Evolutionary conservation across 2,888 invertebrate species (phyloP).

Genomic region (Limnephilus marmoratus): DNA sequence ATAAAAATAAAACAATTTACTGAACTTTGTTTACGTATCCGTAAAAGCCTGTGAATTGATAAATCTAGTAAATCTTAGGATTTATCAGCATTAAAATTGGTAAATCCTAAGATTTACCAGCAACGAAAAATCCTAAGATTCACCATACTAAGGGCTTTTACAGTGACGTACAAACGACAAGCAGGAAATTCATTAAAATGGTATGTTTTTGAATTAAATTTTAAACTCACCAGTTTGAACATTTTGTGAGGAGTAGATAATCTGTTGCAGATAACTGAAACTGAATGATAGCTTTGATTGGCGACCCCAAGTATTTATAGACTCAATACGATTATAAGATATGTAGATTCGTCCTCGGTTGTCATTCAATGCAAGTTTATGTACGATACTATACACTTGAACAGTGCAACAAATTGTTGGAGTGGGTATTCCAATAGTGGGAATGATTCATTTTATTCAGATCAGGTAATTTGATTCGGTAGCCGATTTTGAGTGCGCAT

Average conservation of each 20-base stretch:
- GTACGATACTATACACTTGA: neutral
- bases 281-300: constrained; percentile 58
- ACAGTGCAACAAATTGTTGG: neutral
- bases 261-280: constrained; percentile 53
- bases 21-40: too few species aligned
- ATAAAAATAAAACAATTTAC: too few species aligned
- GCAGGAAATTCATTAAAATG: too few species aligned
- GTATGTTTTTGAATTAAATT: neutral
- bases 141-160: too few species aligned
- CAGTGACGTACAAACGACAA: too few species aligned
- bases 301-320: constrained; percentile 53
- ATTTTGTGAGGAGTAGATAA: constrained; percentile 51
- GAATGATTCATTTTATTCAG: neutral
- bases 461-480: neutral
- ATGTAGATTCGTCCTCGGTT: neutral
- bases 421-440: neutral
- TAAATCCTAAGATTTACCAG: too few species aligned
- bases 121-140: too few species aligned
- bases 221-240: constrained; percentile 62
- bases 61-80: too few species aligned
- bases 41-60: too few species aligned
- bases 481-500: neutral
- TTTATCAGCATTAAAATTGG: too few species aligned
- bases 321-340: neutral
- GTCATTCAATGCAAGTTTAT: neutral